Base-by-base conservation (phyloP, 1,140 invertebrate genomes). In the Rhyzopertha dominica region DNA sequence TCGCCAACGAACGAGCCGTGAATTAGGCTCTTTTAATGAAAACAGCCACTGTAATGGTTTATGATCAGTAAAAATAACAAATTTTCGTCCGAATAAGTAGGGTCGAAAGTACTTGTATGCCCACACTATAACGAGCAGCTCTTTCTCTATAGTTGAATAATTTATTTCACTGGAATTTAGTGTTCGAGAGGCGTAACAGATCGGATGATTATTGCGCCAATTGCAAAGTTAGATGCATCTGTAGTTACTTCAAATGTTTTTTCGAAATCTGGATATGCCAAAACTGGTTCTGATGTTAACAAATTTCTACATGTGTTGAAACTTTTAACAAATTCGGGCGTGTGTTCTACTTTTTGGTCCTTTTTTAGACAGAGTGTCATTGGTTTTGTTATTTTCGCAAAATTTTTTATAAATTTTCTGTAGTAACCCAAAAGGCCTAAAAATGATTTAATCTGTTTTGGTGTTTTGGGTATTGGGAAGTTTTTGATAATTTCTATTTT, bases 31-130 rank as follows among this genome's bases (percentile, higher is more conserved):
- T 22, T 24, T 19, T 23, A 38, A 23, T 5, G 18, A 23, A 14
- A 38, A 38, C 7, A 38, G 19, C 36, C 36, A 38, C 5, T 24
- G 18, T 4, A 38, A 13, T 9, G 36, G 19, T 14, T 38, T 38
- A 13, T 38, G 36, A 13, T 38, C 18, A 22, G 19, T 19, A 3
- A 19, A 14, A 3, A 36, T 8, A n/a, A n/a, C n/a, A n/a, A n/a
- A n/a, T n/a, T n/a, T n/a, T n/a, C n/a, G n/a, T n/a, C n/a, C n/a
- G n/a, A 17, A 60, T 9, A 65, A 23, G 43, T 66, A 66, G 5
- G 58, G 59, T 19, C 61, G 29, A 37, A 71, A 72, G 40, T 69
- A 51, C 37, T 67, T 59, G 4, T 69, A 58, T 5, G 65, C 66
- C 58, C 61, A 67, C 10, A 75, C 55, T 9, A 63, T 61, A 4